phyloP scores from a whole-genome alignment of 1,140 invertebrate species.

The Neuroterus valhalla region DNA sequence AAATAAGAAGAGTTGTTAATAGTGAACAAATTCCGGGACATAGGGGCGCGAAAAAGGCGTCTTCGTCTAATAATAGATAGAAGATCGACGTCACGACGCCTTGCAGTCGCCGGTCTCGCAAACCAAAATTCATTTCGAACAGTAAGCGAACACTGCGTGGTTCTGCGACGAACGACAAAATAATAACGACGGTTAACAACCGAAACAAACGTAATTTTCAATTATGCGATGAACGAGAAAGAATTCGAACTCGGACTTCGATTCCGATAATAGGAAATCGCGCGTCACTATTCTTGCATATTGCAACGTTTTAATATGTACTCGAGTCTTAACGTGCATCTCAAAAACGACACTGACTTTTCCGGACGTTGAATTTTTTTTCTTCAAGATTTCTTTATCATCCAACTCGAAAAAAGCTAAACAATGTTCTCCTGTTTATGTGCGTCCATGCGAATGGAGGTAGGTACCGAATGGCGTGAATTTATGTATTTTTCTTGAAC shows the following conservation, averaged over 20 bases:
- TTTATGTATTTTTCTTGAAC: slow-evolving; percentile 31
- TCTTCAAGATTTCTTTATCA: slow-evolving; percentile 27
- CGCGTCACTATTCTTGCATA: slow-evolving; percentile 42
- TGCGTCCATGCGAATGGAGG: slow-evolving; percentile 69
- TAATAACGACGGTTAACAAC: slow-evolving; percentile 33
- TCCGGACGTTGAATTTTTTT: slow-evolving; percentile 21
- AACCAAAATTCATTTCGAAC: slow-evolving; percentile 61
- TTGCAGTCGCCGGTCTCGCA: slow-evolving; percentile 51
- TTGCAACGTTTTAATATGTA: slow-evolving; percentile 49
- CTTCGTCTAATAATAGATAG: slow-evolving; percentile 62
- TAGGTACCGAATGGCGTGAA: slow-evolving; percentile 54
- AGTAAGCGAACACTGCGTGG: slow-evolving; percentile 52
- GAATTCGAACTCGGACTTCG: background rate
- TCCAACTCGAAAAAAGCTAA: slow-evolving; percentile 37
- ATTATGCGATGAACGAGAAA: slow-evolving; percentile 17
- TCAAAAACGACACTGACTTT: slow-evolving; percentile 2
- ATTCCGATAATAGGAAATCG: background rate
- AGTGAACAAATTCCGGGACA: slow-evolving; percentile 37
- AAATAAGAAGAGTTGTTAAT: slow-evolving; percentile 24
- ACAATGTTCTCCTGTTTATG: slow-evolving; percentile 71
- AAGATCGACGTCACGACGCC: slow-evolving; percentile 51
- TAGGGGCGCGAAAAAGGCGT: slow-evolving; percentile 39
- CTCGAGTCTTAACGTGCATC: slow-evolving; percentile 36
- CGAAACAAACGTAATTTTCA: slow-evolving; percentile 1
- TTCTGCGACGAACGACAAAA: slow-evolving; percentile 35